Evolutionary conservation across 92 coral and sea anemone species (phyloP).

Genomic region (Phenganax subtilis): DNA sequence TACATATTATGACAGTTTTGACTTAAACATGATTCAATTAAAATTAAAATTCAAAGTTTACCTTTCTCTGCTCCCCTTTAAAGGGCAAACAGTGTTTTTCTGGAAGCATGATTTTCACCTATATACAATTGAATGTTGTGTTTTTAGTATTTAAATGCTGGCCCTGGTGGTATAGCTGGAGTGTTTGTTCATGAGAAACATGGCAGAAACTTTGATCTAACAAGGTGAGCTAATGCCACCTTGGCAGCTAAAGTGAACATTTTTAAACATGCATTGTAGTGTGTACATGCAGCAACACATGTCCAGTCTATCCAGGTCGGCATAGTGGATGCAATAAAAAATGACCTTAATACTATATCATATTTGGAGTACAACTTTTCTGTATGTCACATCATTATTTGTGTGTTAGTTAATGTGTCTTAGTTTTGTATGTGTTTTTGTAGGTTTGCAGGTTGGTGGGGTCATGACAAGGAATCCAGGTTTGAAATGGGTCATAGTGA

Average conservation of each 20-base stretch:
- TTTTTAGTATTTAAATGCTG: conserved; percentile 73
- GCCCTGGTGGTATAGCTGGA: conserved; percentile 88
- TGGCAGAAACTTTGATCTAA: conserved; percentile 77
- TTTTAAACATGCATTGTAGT: no score
- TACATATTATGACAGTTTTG: no score
- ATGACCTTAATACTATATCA: not conserved
- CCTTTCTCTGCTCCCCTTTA: not conserved
- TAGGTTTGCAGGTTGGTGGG: conserved; percentile 99
- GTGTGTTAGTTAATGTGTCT: not conserved
- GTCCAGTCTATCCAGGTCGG: no score
- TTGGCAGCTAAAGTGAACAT: not conserved
- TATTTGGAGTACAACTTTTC: not conserved
- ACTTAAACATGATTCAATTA: no score
- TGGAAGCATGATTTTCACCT: not conserved
- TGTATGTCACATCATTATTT: not conserved
- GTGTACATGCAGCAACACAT: no score
- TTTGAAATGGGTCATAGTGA: conserved; percentile 83
- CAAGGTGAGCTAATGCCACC: conserved; percentile 50
- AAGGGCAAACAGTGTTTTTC: not conserved
- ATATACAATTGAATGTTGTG: no score
- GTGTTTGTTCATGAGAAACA: conserved; percentile 91
- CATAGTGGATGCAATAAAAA: not conserved
- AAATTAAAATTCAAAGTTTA: not conserved
- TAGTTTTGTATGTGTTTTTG: not conserved
- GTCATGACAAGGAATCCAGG: conserved; percentile 66